Evolutionary conservation across 2,113 vertebrate species (phyloP).

Genomic region (Ibidorhyncha struthersii): DNA sequence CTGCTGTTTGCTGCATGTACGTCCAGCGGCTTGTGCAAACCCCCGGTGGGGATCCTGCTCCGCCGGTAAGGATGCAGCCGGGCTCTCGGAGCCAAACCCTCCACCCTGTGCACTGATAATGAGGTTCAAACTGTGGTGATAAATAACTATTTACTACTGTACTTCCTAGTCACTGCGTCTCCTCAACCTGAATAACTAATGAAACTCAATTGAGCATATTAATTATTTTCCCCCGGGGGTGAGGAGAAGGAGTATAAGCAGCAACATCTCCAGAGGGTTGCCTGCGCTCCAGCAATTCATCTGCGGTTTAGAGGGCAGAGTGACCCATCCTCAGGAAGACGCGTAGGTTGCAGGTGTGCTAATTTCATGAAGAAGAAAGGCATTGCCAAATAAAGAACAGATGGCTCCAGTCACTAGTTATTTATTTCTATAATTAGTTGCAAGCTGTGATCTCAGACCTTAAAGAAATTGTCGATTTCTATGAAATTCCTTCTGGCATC

Average conservation of each 20-base stretch:
- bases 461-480: constrained; percentile 61
- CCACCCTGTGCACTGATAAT: not conserved
- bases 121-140: not conserved
- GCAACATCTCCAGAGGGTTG: not conserved
- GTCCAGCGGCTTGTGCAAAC: rapidly evolving
- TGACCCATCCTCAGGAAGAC: constrained; percentile 14
- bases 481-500: constrained; percentile 11
- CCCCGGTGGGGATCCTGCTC: not conserved
- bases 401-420: constrained; percentile 78
- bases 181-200: not conserved
- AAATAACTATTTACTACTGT: not conserved
- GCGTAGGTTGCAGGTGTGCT: constrained; percentile 60
- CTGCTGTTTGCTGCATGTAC: rapidly evolving
- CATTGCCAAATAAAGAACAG: constrained; percentile 73
- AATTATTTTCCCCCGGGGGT: constrained; percentile 18
- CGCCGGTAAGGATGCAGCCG: not conserved
- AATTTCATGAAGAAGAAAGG: constrained; percentile 57
- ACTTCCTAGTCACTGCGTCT: not conserved
- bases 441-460: constrained; percentile 69
- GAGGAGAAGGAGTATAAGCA: not conserved
- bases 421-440: constrained; percentile 80
- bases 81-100: not conserved
- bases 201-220: constrained; percentile 2
- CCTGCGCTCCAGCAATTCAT: not conserved
- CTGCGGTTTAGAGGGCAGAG: constrained; percentile 30